Base-by-base conservation (phyloP, 2,797 vertebrate species). In the Acrocephalus scirpaceus region DNA sequence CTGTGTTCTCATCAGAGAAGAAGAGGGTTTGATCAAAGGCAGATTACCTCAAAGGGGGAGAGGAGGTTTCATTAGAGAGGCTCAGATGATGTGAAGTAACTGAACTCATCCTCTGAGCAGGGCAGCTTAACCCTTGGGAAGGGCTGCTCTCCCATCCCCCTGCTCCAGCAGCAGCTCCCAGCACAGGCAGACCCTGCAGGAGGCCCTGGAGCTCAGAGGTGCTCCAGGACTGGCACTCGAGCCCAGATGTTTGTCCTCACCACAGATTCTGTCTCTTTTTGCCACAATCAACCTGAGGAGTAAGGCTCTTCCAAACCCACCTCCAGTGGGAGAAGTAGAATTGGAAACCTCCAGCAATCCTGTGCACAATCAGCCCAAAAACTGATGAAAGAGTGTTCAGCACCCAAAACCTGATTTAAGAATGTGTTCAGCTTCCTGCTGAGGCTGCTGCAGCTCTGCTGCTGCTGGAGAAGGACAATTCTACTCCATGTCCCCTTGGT, bases 1-100 rank as follows among this genome's bases (percentile, higher is more conserved):
- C 90, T 92, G 90, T 71, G 84, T 47, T 94, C 94, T 97, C 95
- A 96, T 97, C 96, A 96, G 92, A 85, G 54, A 45, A 93, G 92
- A 94, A 94, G 91, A 92, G 86, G 74, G 74, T 95, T 89, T 97
- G 95, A 97, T 96, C 93, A 96, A 79, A 95, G 92, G 81, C 86
- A 95, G 77, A 95, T 96, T 95, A 91, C 90, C 53, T 95, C 86
- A 77, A 26, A 93, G 0, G 9, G 84, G 57, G 72, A 93, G 74
- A 92, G 84, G 38, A 92, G 92, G 71, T 94, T 96, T 96, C 92
- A 96, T 96, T 80, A 97, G 92, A 91, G 71, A 78, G 77, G 67
- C 90, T 96, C 77, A 74, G 84, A 93, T 57, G 78, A 77, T 89
- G 88, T 61, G 93, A 77, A 91, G 91, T 65, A 89, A 94, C 94